Evolutionary conservation across 2,888 invertebrate species (phyloP).

Genomic region (Chymomyza procnemis): DNA sequence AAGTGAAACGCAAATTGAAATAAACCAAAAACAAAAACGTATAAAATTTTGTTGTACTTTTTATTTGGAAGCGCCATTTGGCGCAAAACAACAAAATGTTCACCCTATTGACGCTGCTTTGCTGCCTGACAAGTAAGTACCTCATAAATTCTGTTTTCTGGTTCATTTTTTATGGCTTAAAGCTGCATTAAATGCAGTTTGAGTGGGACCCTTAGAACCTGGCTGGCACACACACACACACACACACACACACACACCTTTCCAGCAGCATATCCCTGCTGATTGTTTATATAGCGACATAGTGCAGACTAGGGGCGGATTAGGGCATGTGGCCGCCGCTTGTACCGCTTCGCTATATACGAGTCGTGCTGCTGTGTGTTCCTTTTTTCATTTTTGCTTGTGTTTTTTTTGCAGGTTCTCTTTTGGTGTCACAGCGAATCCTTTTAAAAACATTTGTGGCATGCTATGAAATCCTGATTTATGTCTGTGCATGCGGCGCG

Average conservation of each 20-base stretch:
- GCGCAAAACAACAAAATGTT: constrained; percentile 71
- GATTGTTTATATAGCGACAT: constrained; percentile 24
- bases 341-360: constrained; percentile 11
- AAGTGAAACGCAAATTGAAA: constrained; percentile 4
- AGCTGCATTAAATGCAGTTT: neutral
- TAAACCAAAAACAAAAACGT: no score
- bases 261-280: constrained; percentile 17
- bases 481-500: constrained; percentile 54
- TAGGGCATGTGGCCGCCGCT: no score
- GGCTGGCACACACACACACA: no score
- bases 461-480: constrained; percentile 59
- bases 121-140: constrained; percentile 78
- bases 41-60: neutral
- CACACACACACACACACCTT: no score
- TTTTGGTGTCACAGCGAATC: constrained; percentile 32
- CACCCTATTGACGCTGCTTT: constrained; percentile 76
- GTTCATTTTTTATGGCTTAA: neutral
- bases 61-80: constrained; percentile 21
- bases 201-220: neutral
- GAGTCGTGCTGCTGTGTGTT: constrained; percentile 16
- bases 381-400: no score
- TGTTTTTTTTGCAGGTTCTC: neutral
- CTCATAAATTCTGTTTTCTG: neutral
- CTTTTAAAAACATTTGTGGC: constrained; percentile 71
- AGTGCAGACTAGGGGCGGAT: constrained; percentile 15